Base-by-base conservation (phyloP, 2,113 vertebrate species). In the Rhinichthys klamathensis region DNA sequence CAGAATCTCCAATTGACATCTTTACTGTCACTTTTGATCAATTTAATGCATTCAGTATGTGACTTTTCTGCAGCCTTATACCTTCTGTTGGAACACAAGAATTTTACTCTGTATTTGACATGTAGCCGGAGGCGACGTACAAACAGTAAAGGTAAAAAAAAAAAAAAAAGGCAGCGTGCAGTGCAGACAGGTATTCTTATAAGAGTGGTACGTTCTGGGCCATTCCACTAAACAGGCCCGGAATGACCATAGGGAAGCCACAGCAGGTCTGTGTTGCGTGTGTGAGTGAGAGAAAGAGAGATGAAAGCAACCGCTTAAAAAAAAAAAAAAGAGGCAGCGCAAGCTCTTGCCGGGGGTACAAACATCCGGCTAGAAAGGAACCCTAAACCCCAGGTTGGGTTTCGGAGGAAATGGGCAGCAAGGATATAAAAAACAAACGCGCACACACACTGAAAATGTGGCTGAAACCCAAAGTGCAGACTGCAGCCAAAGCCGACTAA, bases 311-410 rank as follows among this genome's bases (percentile, higher is more conserved):
- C 54, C 63, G 69, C 41, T 76, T 81, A 76, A 89, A 72, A 80
- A 75, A 73, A 56, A 79, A 58, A 76, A 77, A 75, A 41, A 44
- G 81, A 56, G 60, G 10, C n/a, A 51, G 87, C 21, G 27, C 44
- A 85, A 56, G 80, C 58, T 83, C 51, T 81, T 69, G 83, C 69
- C 41, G 93, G 92, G 90, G 93, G 74, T 92, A 90, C 91, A 93
- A 92, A 95, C 92, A 94, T 94, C 93, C 93, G 93, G 93, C 92
- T 92, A 82, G 70, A 93, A 89, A 93, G 92, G 92, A 96, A 94
- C 93, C 90, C 91, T 95, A 96, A 96, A 96, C 92, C 93, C 91
- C 92, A 94, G 94, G 93, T 94, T 94, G 93, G 93, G 92, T 95
- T 95, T 95, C 94, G 91, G 91, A 94, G 93, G 93, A 96, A 96